Percentiles rank a stretch among this genome's conserved stretches.
Conservation (phyloP, 1,140 invertebrate species). For the Laupala kohalensis region DNA sequence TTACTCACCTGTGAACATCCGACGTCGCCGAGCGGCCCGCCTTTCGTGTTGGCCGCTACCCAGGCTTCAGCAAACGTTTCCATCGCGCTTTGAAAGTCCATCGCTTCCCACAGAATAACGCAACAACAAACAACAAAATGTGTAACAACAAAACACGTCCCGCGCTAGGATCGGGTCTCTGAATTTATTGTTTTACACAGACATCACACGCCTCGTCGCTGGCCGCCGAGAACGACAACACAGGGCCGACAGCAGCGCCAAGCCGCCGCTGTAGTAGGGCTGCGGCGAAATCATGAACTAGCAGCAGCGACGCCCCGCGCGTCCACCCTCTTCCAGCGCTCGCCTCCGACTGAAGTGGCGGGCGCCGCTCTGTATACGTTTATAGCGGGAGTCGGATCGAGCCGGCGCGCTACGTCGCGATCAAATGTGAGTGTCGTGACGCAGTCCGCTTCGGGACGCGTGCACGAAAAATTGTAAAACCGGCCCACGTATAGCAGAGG, state of each 20-base stretch:
- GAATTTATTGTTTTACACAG: neutral
- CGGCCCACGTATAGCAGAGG: neutral
- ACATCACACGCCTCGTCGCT: neutral
- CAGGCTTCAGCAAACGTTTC: conserved; percentile 93
- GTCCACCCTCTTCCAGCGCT: conserved; percentile 4
- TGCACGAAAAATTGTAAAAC: neutral
- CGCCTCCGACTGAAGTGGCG: conserved; percentile 2
- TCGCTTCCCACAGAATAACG: conserved; percentile 25
- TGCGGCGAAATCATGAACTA: neutral
- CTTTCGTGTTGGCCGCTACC: conserved; percentile 82
- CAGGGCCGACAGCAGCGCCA: neutral
- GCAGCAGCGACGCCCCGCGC: neutral
- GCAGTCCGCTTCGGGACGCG: neutral
- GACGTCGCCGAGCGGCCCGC: conserved; percentile 33
- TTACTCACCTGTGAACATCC: conserved; percentile 8
- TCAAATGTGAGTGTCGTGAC: too few relatives aligned
- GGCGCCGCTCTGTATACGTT: neutral
- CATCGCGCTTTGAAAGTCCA: conserved; percentile 96
- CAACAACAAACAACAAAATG: conserved; percentile 2
- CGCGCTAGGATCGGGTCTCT: neutral
- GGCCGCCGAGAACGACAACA: neutral
- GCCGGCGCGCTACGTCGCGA: too few relatives aligned
- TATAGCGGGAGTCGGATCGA: neutral
- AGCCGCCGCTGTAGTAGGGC: neutral
- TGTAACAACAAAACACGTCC: neutral